Evolutionary conservation across 2,888 invertebrate genomes (phyloP).

Genomic region (Chrysina gloriosa): DNA sequence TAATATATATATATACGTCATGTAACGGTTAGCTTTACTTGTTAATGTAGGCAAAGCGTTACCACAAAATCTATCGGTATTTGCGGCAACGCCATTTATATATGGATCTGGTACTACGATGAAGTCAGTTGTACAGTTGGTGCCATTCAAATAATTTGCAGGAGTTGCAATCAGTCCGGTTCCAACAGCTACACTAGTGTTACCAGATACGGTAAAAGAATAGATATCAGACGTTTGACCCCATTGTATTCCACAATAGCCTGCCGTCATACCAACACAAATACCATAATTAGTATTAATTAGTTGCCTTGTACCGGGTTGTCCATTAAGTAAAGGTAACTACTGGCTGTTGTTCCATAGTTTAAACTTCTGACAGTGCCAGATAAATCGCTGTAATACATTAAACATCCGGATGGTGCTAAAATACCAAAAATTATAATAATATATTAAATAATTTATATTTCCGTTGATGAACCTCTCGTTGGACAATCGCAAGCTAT

Average conservation of each 20-base stretch:
- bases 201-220: conserved; percentile 79
- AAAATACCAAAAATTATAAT: conserved; percentile 40
- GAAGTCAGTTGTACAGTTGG: conserved; percentile 77
- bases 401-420: conserved; percentile 84
- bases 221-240: conserved; percentile 64
- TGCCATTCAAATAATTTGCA: conserved; percentile 69
- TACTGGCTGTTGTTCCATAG: conserved; percentile 70
- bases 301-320: conserved; percentile 76
- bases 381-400: conserved; percentile 74
- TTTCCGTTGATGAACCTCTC: conserved; percentile 66
- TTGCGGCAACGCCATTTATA: conserved; percentile 60
- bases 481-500: conserved; percentile 78
- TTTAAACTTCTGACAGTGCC: conserved; percentile 82
- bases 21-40: conserved; percentile 23
- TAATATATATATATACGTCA: background rate
- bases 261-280: conserved; percentile 79
- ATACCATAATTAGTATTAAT: conserved; percentile 81
- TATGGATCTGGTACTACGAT: conserved; percentile 77
- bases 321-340: conserved; percentile 44
- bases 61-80: conserved; percentile 81
- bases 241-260: conserved; percentile 82
- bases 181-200: conserved; percentile 70
- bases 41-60: conserved; percentile 56
- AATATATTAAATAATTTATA: background rate
- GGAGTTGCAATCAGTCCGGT: conserved; percentile 57